These are phyloP conservation scores for Onthophagus sagittarius DNA, from an alignment of 2,888 invertebrate species.

Conservation along the genomic window DNA sequence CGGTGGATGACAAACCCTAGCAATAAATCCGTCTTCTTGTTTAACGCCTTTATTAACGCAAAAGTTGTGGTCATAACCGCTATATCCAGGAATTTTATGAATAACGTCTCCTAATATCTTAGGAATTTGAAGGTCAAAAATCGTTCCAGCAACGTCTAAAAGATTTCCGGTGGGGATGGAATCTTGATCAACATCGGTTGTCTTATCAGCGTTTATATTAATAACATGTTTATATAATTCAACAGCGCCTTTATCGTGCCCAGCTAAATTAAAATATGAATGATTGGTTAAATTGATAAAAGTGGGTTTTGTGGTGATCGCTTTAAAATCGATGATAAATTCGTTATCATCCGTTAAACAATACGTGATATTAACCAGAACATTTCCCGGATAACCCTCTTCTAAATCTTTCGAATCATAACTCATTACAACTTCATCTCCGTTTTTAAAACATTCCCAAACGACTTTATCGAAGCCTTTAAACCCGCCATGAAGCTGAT, in stretches of 20 bases:
- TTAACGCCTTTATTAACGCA: slow-evolving; percentile 63
- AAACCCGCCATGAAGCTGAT: slow-evolving; percentile 80
- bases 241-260: slow-evolving; percentile 70
- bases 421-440: slow-evolving; percentile 64
- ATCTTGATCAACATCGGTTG: slow-evolving; percentile 66
- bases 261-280: slow-evolving; percentile 88
- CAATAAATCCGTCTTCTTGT: slow-evolving; percentile 59
- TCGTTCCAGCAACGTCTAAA: slow-evolving; percentile 63
- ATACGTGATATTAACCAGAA: slow-evolving; percentile 68
- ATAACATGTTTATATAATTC: slow-evolving; percentile 67
- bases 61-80: slow-evolving; percentile 81
- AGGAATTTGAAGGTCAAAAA: slow-evolving; percentile 70
- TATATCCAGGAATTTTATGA: slow-evolving; percentile 57
- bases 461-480: slow-evolving; percentile 78
- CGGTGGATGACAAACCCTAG: slow-evolving; percentile 62
- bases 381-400: slow-evolving; percentile 86
- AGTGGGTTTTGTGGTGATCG: slow-evolving; percentile 73
- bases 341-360: slow-evolving; percentile 70
- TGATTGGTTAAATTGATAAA: slow-evolving; percentile 85
- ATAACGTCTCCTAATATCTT: slow-evolving; percentile 64
- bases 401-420: slow-evolving; percentile 75
- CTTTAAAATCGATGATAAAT: slow-evolving; percentile 70
- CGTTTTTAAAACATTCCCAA: slow-evolving; percentile 64
- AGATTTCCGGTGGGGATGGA: slow-evolving; percentile 75
- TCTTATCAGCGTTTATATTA: slow-evolving; percentile 71